A percentile compares a stretch with the other conserved stretches of the same genome.
Conservation (phyloP, 1,140 invertebrate species). For the Choristoneura fumiferana region DNA sequence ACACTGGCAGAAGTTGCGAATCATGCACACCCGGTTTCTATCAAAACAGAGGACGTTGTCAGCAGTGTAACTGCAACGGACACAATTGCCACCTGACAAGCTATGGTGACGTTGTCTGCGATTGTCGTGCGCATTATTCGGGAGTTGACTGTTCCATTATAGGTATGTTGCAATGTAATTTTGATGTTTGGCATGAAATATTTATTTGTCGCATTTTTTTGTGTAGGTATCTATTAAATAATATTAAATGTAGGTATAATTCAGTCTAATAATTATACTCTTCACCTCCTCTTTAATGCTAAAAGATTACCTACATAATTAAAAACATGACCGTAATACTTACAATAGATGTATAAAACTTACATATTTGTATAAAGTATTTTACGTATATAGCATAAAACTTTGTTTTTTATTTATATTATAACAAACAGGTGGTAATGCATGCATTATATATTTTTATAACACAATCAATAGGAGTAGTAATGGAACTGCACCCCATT, state of each 20-base stretch:
- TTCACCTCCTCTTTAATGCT: too few relatives aligned
- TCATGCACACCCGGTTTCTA: conserved; percentile 90
- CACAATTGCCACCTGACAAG: conserved; percentile 85
- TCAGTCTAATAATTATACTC: too few relatives aligned
- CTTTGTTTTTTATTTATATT: conserved; percentile 13
- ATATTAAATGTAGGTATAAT: too few relatives aligned
- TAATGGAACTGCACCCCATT: conserved; percentile 66
- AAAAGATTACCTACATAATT: too few relatives aligned
- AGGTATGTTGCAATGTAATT: conserved; percentile 73
- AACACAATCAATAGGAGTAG: conserved; percentile 42
- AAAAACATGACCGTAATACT: too few relatives aligned
- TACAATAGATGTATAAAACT: too few relatives aligned
- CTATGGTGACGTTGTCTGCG: conserved; percentile 84
- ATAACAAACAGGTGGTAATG: neutral
- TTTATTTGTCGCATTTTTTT: too few relatives aligned
- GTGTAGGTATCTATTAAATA: too few relatives aligned
- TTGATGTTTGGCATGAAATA: too few relatives aligned
- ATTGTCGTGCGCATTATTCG: conserved; percentile 86
- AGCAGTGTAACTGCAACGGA: conserved; percentile 86
- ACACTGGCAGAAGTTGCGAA: conserved; percentile 91
- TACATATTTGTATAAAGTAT: too few relatives aligned
- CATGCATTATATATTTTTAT: conserved; percentile 6
- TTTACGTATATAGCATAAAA: too few relatives aligned
- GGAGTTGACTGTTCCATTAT: conserved; percentile 85
- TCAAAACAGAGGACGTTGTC: conserved; percentile 85